A percentile compares a stretch with the other conserved stretches of the same genome.
phyloP scores from a whole-genome alignment of 2,797 vertebrate genomes.

The Carapus acus region DNA sequence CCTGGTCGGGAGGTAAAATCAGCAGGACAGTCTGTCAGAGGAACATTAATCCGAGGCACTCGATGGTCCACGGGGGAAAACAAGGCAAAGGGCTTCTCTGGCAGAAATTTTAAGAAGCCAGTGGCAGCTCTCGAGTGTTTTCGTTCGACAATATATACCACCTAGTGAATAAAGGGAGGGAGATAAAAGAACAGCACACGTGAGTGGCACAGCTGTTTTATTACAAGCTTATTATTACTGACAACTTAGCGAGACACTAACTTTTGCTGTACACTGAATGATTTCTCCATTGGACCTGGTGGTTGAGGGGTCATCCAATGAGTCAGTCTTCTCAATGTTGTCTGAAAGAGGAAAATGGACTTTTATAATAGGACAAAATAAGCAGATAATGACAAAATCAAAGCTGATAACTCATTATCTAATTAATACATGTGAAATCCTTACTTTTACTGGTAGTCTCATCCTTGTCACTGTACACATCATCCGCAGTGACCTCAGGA shows the following conservation, averaged over 20 bases:
- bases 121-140: conserved; percentile 91
- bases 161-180: conserved; percentile 65
- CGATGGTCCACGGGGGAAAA: conserved; percentile 95
- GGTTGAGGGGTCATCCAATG: conserved; percentile 31
- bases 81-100: conserved; percentile 86
- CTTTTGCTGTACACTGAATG: conserved; percentile 92
- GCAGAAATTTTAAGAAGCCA: conserved; percentile 87
- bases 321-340: conserved; percentile 21
- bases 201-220: too few species aligned
- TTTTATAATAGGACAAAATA: neutral
- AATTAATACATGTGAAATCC: conserved; percentile 24
- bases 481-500: conserved; percentile 73
- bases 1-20: conserved; percentile 78
- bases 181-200: too few species aligned
- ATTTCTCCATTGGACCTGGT: conserved; percentile 61
- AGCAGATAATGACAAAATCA: neutral
- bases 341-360: conserved; percentile 8
- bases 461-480: conserved; percentile 69
- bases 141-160: conserved; percentile 88
- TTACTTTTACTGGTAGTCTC: conserved; percentile 41
- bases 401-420: neutral
- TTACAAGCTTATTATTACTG: too few species aligned
- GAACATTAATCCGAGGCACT: conserved; percentile 86
- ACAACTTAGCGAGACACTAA: conserved; percentile 48
- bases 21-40: conserved; percentile 82